Evolutionary conservation across 2,797 vertebrate species (phyloP), one percentile per base, ranked within the genome.

Genomic region (Jordanella pulchra): DNA sequence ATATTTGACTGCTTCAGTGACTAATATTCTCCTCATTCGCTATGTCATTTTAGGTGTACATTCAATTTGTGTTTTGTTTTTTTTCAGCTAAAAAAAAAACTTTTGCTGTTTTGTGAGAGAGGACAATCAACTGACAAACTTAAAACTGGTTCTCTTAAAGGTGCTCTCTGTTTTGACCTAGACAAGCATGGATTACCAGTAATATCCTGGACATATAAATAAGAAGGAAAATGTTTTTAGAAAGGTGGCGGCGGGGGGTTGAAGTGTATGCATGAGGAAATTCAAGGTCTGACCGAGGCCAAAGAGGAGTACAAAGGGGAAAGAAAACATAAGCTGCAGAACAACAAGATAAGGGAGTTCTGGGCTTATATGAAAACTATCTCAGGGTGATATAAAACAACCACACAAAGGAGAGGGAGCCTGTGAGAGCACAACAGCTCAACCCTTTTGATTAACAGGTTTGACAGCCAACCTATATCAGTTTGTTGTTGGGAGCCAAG

Each of bases 381-480:
- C 53, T 56, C 35, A 10, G 17, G 53, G 17, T 47, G 67, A 56
- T 56, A 56, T 55, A 69, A 56, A 25, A 56, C 60, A 44, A 63
- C 35, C 35, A 17, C 35, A 63, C 60, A 63, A 44, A 63, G 60
- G 35, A n/a, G 60, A 44, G 60, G 13, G 18, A 42, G 51, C 21
- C 50, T 14, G 53, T 56, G 53, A 69, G 10, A 32, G 65, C 18
- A 50, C 27, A 66, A 50, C 27, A 67, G 47, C 45, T 67, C 27
- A 51, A 67, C 65, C 65, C 21, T 67, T 67, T 30, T 67, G 60
- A 67, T 67, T 67, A 50, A 28, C 18, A 32, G 65, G 65, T 35
- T 25, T 67, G 47, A 67, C 28, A 51, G 65, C 47, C 12, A 44
- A 67, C 28, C 65, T 67, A 9, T 51, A 35, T 32, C 47, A 67